Conservation (phyloP, 2,888 invertebrate species). For the Odontomyia ornata region DNA sequence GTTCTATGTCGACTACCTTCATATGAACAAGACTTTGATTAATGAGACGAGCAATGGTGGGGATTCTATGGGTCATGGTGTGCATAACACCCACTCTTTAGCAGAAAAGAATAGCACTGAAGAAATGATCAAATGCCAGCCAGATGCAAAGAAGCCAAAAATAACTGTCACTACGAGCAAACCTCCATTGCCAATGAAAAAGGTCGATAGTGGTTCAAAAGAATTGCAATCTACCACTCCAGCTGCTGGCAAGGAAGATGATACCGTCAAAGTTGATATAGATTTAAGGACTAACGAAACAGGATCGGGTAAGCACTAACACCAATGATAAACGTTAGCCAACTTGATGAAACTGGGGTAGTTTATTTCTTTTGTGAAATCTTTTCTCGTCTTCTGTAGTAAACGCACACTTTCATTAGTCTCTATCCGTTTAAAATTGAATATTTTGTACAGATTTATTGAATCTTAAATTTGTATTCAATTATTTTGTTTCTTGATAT, state of each 20-base stretch:
- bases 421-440: too few species aligned
- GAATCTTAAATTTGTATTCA: too few species aligned
- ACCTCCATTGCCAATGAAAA: not conserved
- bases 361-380: too few species aligned
- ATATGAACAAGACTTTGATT: conserved; percentile 13
- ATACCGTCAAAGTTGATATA: conserved; percentile 28
- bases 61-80: not conserved
- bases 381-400: too few species aligned
- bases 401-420: too few species aligned
- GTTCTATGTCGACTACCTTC: conserved; percentile 32
- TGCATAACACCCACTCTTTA: not conserved
- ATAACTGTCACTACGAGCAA: not conserved
- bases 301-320: conserved; percentile 15
- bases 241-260: not conserved
- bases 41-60: not conserved
- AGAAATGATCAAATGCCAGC: not conserved
- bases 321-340: not conserved
- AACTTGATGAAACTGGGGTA: too few species aligned
- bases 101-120: not conserved
- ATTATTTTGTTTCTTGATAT: too few species aligned
- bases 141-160: not conserved
- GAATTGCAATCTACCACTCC: not conserved
- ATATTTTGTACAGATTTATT: too few species aligned
- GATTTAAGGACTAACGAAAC: conserved; percentile 19
- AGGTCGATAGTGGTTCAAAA: not conserved